These are phyloP conservation scores for Helicolenus hilgendorfi DNA, from an alignment of 2,797 vertebrate genomes.

Conservation along the genomic window DNA sequence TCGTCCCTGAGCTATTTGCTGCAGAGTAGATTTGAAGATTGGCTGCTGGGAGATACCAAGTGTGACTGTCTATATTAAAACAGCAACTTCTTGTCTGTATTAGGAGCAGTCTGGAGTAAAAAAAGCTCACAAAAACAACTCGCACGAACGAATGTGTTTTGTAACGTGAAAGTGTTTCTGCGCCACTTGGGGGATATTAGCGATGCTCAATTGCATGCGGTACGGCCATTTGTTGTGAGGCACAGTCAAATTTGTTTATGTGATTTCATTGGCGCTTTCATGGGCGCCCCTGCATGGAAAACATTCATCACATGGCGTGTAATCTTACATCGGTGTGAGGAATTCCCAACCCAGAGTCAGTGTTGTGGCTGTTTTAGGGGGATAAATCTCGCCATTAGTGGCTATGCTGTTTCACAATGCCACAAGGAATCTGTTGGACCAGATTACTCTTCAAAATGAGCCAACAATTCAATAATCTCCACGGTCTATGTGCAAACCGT, in stretches of 20 bases:
- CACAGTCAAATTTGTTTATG: conserved; percentile 30
- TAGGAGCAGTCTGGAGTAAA: neutral
- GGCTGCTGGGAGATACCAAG: conserved; percentile 10
- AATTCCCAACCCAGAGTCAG: conserved; percentile 39
- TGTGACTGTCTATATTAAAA: conserved; percentile 24
- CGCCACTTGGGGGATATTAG: conserved; percentile 20
- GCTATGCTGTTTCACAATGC: conserved; percentile 52
- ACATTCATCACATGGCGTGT: conserved; percentile 49
- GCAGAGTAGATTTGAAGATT: conserved; percentile 9
- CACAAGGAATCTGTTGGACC: conserved; percentile 69
- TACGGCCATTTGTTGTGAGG: conserved; percentile 33
- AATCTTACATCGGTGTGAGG: conserved; percentile 19
- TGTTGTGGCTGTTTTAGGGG: conserved; percentile 43
- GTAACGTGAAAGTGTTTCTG: conserved; percentile 6
- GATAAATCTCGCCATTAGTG: conserved; percentile 72
- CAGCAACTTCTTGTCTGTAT: conserved; percentile 13
- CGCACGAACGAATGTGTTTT: conserved; percentile 16
- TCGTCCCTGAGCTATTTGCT: neutral
- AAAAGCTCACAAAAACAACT: conserved; percentile 17
- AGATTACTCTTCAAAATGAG: conserved; percentile 79
- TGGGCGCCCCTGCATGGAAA: neutral
- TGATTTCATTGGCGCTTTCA: conserved; percentile 30
- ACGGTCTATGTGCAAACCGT: conserved; percentile 56
- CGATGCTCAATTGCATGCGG: conserved; percentile 7
- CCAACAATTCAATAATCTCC: conserved; percentile 73